Conservation (phyloP, 2,797 vertebrate genomes). For the Propithecus deckenii region DNA sequence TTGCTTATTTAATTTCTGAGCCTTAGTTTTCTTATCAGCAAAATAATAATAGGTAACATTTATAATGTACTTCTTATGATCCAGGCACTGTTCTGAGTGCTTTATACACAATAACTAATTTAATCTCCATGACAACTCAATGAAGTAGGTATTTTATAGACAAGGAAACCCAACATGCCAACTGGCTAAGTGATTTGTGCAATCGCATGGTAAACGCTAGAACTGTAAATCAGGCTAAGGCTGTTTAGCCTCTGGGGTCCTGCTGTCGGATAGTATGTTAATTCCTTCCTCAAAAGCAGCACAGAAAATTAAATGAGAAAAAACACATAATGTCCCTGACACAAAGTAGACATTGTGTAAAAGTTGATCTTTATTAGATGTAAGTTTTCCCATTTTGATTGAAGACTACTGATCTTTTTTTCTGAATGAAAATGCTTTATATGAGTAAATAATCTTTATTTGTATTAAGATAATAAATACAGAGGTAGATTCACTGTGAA, state of each 20-base stretch:
- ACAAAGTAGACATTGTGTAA: background rate
- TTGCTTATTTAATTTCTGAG: background rate
- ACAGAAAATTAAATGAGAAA: constrained; percentile 18
- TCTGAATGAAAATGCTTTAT: background rate
- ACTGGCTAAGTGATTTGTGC: background rate
- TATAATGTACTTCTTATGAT: background rate
- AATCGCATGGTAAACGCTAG: background rate
- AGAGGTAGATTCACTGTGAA: background rate
- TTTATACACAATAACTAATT: constrained; percentile 6
- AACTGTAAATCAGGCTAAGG: background rate
- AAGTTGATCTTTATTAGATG: background rate
- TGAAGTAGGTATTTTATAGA: background rate
- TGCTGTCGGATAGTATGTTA: background rate
- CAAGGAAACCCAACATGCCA: background rate
- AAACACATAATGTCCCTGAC: background rate
- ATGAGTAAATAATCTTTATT: background rate
- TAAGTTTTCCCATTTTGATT: background rate
- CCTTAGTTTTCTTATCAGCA: background rate
- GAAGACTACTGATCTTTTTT: background rate
- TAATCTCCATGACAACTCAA: background rate
- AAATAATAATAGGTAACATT: background rate
- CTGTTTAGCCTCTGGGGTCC: background rate
- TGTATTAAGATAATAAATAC: background rate
- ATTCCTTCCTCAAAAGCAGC: background rate
- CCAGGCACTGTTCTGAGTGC: background rate